Percentiles rank a stretch among this genome's conserved stretches.
These are phyloP conservation scores for Cotesia chilonis DNA, from an alignment of 1,140 invertebrate species.

Conservation along the genomic window DNA sequence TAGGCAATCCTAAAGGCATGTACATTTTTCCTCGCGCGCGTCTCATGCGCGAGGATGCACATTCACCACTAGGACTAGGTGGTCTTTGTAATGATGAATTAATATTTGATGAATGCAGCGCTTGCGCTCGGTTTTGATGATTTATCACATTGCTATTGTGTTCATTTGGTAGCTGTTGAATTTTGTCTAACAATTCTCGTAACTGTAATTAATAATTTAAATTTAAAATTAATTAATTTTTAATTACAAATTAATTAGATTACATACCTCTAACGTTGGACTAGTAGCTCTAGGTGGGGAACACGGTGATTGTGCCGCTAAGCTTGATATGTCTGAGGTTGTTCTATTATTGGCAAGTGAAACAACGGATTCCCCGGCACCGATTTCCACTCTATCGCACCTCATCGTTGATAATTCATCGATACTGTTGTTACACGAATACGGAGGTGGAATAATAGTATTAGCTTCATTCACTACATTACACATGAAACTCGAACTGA, in stretches of 20 bases:
- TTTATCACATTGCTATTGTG: conserved; percentile 47
- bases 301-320: conserved; percentile 71
- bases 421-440: conserved; percentile 79
- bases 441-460: conserved; percentile 80
- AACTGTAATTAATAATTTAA: conserved; percentile 49
- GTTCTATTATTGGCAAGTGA: conserved; percentile 69
- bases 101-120: conserved; percentile 45
- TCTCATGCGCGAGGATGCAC: conserved; percentile 43
- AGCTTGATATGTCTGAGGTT: conserved; percentile 73
- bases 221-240: conserved; percentile 3
- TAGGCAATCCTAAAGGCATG: conserved; percentile 58
- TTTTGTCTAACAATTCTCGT: conserved; percentile 74
- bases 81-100: conserved; percentile 42
- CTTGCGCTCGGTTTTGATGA: conserved; percentile 53
- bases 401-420: conserved; percentile 68
- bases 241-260: background rate
- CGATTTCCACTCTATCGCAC: conserved; percentile 53
- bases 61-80: conserved; percentile 48
- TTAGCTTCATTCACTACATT: conserved; percentile 83
- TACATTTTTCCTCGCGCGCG: conserved; percentile 58
- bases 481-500: conserved; percentile 84
- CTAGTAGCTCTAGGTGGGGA: conserved; percentile 81
- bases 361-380: conserved; percentile 55
- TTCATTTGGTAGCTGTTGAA: conserved; percentile 70
- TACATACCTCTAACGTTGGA: conserved; percentile 72